A percentile compares a stretch with the other conserved stretches of the same genome.
Evolutionary conservation across 2,113 vertebrate genomes (phyloP).

Genomic region (Hipposideros armiger): DNA sequence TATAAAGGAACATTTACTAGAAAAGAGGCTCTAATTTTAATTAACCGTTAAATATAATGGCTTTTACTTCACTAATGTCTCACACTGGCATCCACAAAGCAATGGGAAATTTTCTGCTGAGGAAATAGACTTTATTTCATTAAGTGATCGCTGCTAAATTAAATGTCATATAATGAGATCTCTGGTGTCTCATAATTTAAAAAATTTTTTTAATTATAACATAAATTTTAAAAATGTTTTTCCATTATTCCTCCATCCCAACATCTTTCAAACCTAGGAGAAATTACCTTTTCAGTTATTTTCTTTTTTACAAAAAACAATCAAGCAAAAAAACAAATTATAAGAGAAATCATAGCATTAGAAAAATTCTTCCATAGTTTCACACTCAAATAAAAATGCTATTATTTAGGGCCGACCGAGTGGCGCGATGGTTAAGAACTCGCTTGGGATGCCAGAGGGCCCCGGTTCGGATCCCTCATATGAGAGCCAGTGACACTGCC

Average conservation of each 20-base stretch:
- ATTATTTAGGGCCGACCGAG: background rate
- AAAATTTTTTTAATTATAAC: background rate
- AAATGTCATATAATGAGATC: conserved; percentile 6
- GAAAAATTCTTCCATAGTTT: conserved; percentile 1
- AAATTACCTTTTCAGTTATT: conserved; percentile 36
- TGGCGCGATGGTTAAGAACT: too few species aligned
- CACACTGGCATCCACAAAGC: conserved; percentile 15
- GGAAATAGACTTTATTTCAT: conserved; percentile 35
- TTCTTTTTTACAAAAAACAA: conserved; percentile 39
- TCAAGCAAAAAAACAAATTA: background rate
- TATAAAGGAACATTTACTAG: background rate
- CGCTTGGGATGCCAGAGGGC: too few species aligned
- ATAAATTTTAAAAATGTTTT: background rate
- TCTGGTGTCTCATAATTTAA: background rate
- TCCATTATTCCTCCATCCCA: background rate
- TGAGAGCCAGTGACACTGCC: too few species aligned
- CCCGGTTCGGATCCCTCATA: too few species aligned
- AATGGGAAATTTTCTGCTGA: background rate
- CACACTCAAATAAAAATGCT: conserved; percentile 16
- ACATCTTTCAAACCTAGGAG: background rate
- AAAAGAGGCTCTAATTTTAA: conserved; percentile 25
- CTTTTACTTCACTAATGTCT: background rate
- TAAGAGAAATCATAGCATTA: background rate
- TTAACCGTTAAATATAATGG: conserved; percentile 8
- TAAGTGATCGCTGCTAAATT: background rate